Evolutionary conservation across 1,140 invertebrate species (phyloP), one percentile per base, ranked within the genome.

Genomic region (Battus philenor): DNA sequence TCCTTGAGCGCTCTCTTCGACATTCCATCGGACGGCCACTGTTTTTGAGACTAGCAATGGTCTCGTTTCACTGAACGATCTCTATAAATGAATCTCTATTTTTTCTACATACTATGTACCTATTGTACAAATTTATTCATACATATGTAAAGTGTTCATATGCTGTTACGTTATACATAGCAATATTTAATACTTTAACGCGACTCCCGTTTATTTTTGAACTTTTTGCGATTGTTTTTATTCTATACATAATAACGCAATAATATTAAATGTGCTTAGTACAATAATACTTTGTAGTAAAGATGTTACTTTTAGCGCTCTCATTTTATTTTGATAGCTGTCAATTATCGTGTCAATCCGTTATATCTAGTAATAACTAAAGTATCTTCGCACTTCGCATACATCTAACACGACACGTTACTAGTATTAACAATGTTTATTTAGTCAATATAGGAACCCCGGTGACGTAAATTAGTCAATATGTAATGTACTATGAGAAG

Each of bases 11-110:
- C 22, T 29, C 22, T 29, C 10, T 15, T 26, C 24, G 24, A 13
- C 38, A 29, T 15, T 13, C n/a, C 24, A 17, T 33, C 31, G 15
- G 31, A 30, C 3, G 9, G 15, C 8, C 8, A 8, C 31, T 17
- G 31, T 33, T 46, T 22, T 30, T 50, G 30, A 24, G 50, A 48
- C 71, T 70, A 62, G 64, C 74, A 70, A 84, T 84, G 75, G 70
- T 73, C 73, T 73, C 53, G 80, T 84, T 84, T 84, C 76, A 84
- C 75, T 81, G 77, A 61, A 61, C 66, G 67, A 78, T 81, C 72
- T 81, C 76, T 79, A 76, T 69, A 76, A 81, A 77, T 73, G 71
- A 83, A 83, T 83, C 77, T 81, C 75, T 84, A 84, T 84, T 84
- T 84, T 84, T 84, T 84, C 80, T 83, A 84, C 75, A 76, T 69